A percentile compares a stretch with the other conserved stretches of the same genome.
These are phyloP conservation scores for Pemphredon lugubris DNA, from an alignment of 2,888 invertebrate genomes.

Conservation along the genomic window DNA sequence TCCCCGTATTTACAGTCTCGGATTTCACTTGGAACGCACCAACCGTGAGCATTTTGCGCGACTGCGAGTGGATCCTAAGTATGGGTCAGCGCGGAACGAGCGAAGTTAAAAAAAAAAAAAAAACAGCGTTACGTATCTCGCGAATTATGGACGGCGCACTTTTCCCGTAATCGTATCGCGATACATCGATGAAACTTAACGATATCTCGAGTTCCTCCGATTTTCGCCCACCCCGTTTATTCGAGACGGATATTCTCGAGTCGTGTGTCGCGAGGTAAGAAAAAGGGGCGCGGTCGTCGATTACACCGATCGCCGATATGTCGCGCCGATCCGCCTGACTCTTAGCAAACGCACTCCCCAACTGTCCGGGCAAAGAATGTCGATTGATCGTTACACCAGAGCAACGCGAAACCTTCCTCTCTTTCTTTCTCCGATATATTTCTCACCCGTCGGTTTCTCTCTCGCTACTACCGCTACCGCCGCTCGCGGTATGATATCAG, in stretches of 20 bases:
- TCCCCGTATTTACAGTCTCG: conserved; percentile 5
- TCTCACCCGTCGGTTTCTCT: conserved; percentile 43
- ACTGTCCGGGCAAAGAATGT: conserved; percentile 73
- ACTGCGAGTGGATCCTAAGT: conserved; percentile 13
- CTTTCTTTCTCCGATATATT: conserved; percentile 44
- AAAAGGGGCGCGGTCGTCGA: too few species aligned
- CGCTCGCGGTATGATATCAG: conserved; percentile 35
- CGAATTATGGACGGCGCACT: too few species aligned
- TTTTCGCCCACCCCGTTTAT: too few species aligned
- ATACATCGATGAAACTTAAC: too few species aligned
- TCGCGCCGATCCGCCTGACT: conserved; percentile 57
- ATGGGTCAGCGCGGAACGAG: conserved; percentile 11
- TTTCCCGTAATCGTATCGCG: too few species aligned
- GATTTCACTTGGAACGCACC: conserved; percentile 2
- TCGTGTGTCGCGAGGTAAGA: too few species aligned
- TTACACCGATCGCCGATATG: too few species aligned
- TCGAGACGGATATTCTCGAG: too few species aligned
- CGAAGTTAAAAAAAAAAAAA: neutral
- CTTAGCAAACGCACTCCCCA: conserved; percentile 63
- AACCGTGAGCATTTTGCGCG: conserved; percentile 1
- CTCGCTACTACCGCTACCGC: conserved; percentile 49
- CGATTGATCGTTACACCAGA: conserved; percentile 64
- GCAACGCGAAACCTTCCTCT: conserved; percentile 46
- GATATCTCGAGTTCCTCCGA: too few species aligned
- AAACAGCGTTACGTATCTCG: too few species aligned